Evolutionary conservation across 2,113 vertebrate genomes (phyloP).

Genomic region (Channa maculata): DNA sequence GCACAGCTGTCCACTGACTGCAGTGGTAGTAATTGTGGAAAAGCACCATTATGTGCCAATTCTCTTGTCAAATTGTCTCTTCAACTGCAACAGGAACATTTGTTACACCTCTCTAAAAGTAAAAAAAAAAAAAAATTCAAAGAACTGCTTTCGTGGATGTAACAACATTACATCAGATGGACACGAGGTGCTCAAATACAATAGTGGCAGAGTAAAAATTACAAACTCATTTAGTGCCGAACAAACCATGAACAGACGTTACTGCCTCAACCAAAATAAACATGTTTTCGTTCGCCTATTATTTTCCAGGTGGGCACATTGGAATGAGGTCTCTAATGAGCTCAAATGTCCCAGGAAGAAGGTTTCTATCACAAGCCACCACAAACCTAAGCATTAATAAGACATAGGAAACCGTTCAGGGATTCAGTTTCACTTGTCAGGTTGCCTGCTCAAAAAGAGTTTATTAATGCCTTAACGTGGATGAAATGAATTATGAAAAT

Average conservation of each 20-base stretch:
- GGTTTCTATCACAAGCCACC: conserved; percentile 8
- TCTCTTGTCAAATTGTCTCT: conserved; percentile 18
- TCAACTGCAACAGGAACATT: conserved; percentile 16
- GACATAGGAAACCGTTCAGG: conserved; percentile 21
- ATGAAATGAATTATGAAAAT: conserved; percentile 55
- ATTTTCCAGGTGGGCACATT: neutral
- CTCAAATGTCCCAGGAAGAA: conserved; percentile 28
- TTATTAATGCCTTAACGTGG: conserved; percentile 41
- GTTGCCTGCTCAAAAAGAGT: conserved; percentile 27
- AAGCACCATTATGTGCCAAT: conserved; percentile 24
- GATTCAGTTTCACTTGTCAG: conserved; percentile 38
- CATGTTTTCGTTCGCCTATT: conserved; percentile 2
- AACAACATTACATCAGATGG: conserved; percentile 36
- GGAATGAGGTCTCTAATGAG: conserved; percentile 21
- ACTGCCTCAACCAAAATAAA: conserved; percentile 26
- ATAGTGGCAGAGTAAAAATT: conserved; percentile 35
- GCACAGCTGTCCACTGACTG: conserved; percentile 58
- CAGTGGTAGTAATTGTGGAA: conserved; percentile 17
- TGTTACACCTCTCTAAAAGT: neutral
- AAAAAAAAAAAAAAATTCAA: neutral
- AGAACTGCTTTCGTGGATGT: conserved; percentile 33
- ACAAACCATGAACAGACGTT: conserved; percentile 16
- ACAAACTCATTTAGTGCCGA: conserved; percentile 30
- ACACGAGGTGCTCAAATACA: conserved; percentile 22
- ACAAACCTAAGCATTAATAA: conserved; percentile 7